Percentiles rank a stretch among this genome's conserved stretches.
Evolutionary conservation across 2,888 invertebrate species (phyloP).

Genomic region (Diplazon laetatorius): DNA sequence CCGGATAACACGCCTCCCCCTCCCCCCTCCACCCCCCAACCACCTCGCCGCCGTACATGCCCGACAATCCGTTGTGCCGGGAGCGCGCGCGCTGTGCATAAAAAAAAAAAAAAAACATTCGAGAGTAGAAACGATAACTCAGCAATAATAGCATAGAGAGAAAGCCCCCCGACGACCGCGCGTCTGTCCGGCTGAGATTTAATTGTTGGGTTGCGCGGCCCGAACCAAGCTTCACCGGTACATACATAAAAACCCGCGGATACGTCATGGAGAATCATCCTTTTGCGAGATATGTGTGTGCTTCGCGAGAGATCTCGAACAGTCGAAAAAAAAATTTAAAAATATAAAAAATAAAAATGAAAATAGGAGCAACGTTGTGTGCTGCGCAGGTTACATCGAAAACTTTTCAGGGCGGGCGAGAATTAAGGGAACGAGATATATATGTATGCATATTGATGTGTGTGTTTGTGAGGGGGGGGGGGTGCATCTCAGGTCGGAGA

Average conservation of each 20-base stretch:
- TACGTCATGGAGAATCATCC: constrained; percentile 76
- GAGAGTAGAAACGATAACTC: constrained; percentile 77
- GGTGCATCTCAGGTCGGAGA: constrained; percentile 18
- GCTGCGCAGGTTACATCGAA: constrained; percentile 57
- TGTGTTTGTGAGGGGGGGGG: constrained; percentile 23
- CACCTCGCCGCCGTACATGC: constrained; percentile 50
- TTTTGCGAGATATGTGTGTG: too few relatives aligned
- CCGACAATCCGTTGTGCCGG: constrained; percentile 49
- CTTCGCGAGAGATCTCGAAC: too few relatives aligned
- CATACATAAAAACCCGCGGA: constrained; percentile 38
- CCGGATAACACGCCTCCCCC: constrained; percentile 53
- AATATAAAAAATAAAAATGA: too few relatives aligned
- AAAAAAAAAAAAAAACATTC: constrained; percentile 44
- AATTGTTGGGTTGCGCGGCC: constrained; percentile 78
- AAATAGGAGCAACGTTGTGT: too few relatives aligned
- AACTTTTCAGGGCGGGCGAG: constrained; percentile 41
- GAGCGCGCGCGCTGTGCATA: constrained; percentile 23
- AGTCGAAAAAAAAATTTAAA: too few relatives aligned
- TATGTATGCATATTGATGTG: too few relatives aligned
- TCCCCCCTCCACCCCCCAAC: too few relatives aligned
- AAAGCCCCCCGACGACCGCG: constrained; percentile 45
- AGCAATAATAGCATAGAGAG: constrained; percentile 76
- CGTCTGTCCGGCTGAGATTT: constrained; percentile 77
- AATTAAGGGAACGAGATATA: constrained; percentile 41
- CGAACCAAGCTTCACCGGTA: constrained; percentile 34